Percentiles rank a stretch among this genome's conserved stretches.
Conservation (phyloP, 2,797 vertebrate species). For the Gambelia wislizenii region DNA sequence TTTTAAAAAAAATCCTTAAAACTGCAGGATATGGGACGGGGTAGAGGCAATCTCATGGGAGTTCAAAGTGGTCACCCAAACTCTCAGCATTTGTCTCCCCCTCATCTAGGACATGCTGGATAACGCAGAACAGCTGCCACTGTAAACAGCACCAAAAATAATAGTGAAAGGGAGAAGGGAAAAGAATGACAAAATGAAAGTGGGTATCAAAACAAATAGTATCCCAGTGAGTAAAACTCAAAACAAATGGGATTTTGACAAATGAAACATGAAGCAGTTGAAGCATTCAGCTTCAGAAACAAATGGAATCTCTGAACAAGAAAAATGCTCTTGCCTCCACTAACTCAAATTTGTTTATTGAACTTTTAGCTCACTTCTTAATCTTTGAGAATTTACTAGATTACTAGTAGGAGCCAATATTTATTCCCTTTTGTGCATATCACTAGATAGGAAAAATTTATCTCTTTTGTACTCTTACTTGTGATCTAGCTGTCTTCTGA, state of each 20-base stretch:
- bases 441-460: not conserved
- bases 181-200: not conserved
- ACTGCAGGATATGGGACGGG: too few relatives aligned
- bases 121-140: not conserved
- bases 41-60: too few relatives aligned
- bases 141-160: not conserved
- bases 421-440: not conserved
- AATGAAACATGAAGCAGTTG: not conserved
- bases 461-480: not conserved
- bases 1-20: too few relatives aligned
- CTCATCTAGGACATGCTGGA: not conserved
- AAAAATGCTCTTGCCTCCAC: not conserved
- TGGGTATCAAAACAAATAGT: not conserved
- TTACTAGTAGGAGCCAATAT: not conserved
- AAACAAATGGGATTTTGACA: not conserved
- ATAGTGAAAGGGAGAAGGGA: too few relatives aligned
- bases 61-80: too few relatives aligned
- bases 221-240: not conserved
- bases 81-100: too few relatives aligned
- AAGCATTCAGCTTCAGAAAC: not conserved
- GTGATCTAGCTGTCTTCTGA: not conserved
- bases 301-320: not conserved
- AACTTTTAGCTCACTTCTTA: not conserved
- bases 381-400: not conserved
- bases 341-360: not conserved